Base-by-base conservation (phyloP, 2,113 vertebrate genomes). In the Sylvia atricapilla region DNA sequence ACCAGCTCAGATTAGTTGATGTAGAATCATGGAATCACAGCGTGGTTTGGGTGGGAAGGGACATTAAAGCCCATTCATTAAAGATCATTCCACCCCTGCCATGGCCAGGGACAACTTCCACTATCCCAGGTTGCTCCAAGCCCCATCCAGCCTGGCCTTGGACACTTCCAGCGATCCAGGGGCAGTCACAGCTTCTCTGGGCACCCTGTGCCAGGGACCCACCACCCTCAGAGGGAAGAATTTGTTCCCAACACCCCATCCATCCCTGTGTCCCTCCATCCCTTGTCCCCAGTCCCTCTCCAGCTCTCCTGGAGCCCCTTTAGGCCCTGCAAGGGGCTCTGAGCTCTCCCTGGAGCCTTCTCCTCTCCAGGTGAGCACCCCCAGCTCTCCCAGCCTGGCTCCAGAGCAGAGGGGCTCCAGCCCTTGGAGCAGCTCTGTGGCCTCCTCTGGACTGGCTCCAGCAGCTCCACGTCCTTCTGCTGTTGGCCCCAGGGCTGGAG, bases 221-320 rank as follows among this genome's bases (percentile, higher is more conserved):
- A 0, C 3, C 14, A 13, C 17, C 30, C 13, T 68, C n/a, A 15
- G 24, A 75, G 39, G 5, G 4, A 62, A 18, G 0, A 1, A 27
- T 41, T 62, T 0, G 3, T 55, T 0, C 20, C 30, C 6, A 49
- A 1, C 7, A 35, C 55, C 8, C 31, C 17, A 13, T 9, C 12
- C 0, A 0, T 0, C 9, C 10, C 1, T 2, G 10, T 67, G 49
- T 63, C 6, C 37, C 5, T 21, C 64, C 74, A n/a, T 0, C 2
- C 53, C 39, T 62, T 70, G n/a, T n/a, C 24, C 28, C 13, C 1
- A 25, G 20, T 15, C 21, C 35, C 11, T 56, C 35, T 72, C 20
- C 75, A 49, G 35, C 25, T 64, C 58, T 56, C 35, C 24, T 79
- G 49, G 35, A 35, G 41, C 49, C 30, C 16, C 14, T 64, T 87